These are phyloP conservation scores for Acanthococcus lagerstroemiae DNA, from an alignment of 2,888 invertebrate species.

Conservation along the genomic window DNA sequence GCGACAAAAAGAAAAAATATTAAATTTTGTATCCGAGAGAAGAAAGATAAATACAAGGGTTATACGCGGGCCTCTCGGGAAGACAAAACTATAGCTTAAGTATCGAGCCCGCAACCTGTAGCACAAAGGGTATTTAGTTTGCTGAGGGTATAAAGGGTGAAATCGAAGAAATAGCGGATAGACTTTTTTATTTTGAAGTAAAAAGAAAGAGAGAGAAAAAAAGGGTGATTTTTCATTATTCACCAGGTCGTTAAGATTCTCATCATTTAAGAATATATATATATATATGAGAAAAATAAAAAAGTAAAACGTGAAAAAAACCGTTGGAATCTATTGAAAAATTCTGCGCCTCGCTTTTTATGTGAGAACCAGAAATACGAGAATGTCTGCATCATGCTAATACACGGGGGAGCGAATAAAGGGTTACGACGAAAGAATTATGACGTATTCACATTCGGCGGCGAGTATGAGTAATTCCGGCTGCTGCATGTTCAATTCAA, in stretches of 20 bases:
- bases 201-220: constrained; percentile 2
- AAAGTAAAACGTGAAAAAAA: constrained; percentile 26
- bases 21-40: neutral
- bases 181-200: constrained; percentile 10
- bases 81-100: constrained; percentile 12
- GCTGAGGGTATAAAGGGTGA: constrained; percentile 23
- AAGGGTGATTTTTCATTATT: constrained; percentile 30
- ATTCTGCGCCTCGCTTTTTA: constrained; percentile 15
- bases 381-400: constrained; percentile 25
- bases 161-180: constrained; percentile 26
- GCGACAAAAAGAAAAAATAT: constrained; percentile 13
- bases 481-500: too few species aligned
- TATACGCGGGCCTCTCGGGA: neutral
- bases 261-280: constrained; percentile 29
- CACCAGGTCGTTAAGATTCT: constrained; percentile 26
- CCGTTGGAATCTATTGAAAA: constrained; percentile 30
- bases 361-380: constrained; percentile 29
- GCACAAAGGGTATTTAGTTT: constrained; percentile 28
- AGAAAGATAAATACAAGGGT: constrained; percentile 17
- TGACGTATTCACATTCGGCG: neutral
- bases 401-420: constrained; percentile 22
- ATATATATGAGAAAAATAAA: too few species aligned
- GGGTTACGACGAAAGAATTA: constrained; percentile 20
- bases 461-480: neutral
- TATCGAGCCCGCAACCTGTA: constrained; percentile 7